Evolutionary conservation across 1,140 invertebrate genomes (phyloP), one percentile per base, ranked within the genome.

Genomic region (Phymorhynchus buccinoides): DNA sequence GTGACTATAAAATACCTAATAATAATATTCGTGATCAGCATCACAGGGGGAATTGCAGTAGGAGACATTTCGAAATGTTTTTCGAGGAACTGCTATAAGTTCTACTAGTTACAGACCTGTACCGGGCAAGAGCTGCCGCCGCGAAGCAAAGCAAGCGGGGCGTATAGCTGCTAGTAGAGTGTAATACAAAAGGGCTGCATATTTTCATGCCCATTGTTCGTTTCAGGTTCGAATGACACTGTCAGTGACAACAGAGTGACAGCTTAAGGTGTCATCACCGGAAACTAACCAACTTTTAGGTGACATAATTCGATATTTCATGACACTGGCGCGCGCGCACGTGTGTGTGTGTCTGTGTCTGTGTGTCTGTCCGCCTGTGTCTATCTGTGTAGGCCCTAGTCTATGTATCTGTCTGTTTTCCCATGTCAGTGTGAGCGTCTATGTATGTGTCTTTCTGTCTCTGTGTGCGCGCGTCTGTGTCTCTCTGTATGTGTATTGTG

Each of bases 301-400:
- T n/a, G n/a, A n/a, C n/a, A n/a, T n/a, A n/a, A n/a, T n/a, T 18
- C 22, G 48, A 52, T 52, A 52, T n/a, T 9, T 9, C n/a, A 35
- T 71, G 1, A 12, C 27, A 68, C 27, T 4, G n/a, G 27, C 32
- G 7, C 32, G 7, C n/a, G 66, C n/a, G 66, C n/a, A n/a, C n/a
- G 66, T 71, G 66, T 71, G 66, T 71, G 66, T 71, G 66, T 71
- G 3, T 71, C 16, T 71, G 66, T 71, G 66, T 71, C 16, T 71
- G 66, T 71, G 66, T 71, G 66, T 71, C 16, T 71, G 66, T 71
- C 16, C n/a, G 66, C n/a, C 16, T 71, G 66, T 71, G 66, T 71
- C 16, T 71, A n/a, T 71, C 9, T 71, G 66, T 71, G 66, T 68
- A n/a, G 16, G 66, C n/a, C 16, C 27, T 14, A 22, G 66, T 71